Conservation (phyloP, 2,113 vertebrate species). For the Scalopus aquaticus region DNA sequence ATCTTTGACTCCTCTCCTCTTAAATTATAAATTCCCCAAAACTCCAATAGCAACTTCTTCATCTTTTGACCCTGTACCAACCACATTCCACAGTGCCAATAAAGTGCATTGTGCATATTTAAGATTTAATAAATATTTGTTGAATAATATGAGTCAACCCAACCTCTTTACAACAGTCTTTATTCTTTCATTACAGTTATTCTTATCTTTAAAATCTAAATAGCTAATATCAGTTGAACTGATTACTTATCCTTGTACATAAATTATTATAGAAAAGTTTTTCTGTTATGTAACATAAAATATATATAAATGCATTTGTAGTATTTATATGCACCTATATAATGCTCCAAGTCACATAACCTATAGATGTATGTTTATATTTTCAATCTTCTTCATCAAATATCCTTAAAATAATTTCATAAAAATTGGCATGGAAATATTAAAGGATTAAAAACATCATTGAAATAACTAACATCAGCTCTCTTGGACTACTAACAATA, state of each 20-base stretch:
- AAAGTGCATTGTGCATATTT: background rate
- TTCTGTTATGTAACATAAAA: slow-evolving; percentile 13
- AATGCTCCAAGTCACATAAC: background rate
- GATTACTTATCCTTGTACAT: background rate
- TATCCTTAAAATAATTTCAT: slow-evolving; percentile 27
- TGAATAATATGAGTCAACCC: background rate
- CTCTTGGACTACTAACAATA: background rate
- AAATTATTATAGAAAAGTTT: background rate
- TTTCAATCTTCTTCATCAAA: slow-evolving; percentile 16
- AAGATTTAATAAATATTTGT: background rate
- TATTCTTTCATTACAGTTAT: background rate
- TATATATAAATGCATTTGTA: background rate
- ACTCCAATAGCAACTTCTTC: background rate
- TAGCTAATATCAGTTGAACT: background rate
- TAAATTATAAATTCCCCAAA: background rate
- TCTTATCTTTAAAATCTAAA: slow-evolving; percentile 27
- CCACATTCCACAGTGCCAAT: background rate
- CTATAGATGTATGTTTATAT: background rate
- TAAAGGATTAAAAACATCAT: background rate
- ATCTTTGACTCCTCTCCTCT: background rate
- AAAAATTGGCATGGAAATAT: background rate
- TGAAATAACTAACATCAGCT: background rate
- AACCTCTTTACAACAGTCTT: background rate
- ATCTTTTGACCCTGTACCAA: background rate
- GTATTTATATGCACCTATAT: background rate